Base-by-base conservation (phyloP, 2,888 invertebrate species). In the Tetramorium bicarinatum region DNA sequence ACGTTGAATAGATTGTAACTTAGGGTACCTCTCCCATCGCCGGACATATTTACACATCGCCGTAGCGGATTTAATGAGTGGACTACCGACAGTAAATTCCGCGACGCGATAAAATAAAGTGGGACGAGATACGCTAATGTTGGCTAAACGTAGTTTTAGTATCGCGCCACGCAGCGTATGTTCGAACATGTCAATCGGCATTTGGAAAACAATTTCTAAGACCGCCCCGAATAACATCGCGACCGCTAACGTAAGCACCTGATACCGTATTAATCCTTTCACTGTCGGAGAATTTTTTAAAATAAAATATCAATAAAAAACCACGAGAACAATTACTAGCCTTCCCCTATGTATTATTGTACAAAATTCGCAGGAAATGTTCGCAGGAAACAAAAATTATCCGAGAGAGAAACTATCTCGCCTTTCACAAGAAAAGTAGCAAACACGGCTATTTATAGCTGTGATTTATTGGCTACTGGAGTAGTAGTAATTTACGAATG, bases 1-100 rank as follows among this genome's bases (percentile, higher is more conserved):
- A 34, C 7, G 79, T 38, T 79, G 79, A 79, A 71, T 79, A 59
- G 79, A 79, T 79, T 79, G 79, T 79, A 79, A 79, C 79, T 79
- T 59, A 61, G 21, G 34, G 59, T 71, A 59, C 79, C 59, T 71
- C 21, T 52, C 29, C 72, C 47, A 47, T 34, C 71, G 34, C 18
- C 59, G n/a, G 79, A 79, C 71, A 59, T 79, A 79, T 80, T 80
- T 80, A 80, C 79, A 80, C 79, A 80, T 80, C 44, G 79, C 72
- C 72, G 38, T 59, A 38, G 79, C 21, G 79, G 47, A 80, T 80
- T 80, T 80, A 80, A 80, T 80, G 79, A 80, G 79, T 80, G 34
- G 79, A 80, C 71, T 80, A 71, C 72, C 59, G 79, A 80, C 59
- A 47, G 59, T 80, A 80, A 80, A 80, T 80, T 80, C 59, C 72